Conservation (phyloP, 2,888 invertebrate species). For the Chrysotoxum bicinctum region DNA sequence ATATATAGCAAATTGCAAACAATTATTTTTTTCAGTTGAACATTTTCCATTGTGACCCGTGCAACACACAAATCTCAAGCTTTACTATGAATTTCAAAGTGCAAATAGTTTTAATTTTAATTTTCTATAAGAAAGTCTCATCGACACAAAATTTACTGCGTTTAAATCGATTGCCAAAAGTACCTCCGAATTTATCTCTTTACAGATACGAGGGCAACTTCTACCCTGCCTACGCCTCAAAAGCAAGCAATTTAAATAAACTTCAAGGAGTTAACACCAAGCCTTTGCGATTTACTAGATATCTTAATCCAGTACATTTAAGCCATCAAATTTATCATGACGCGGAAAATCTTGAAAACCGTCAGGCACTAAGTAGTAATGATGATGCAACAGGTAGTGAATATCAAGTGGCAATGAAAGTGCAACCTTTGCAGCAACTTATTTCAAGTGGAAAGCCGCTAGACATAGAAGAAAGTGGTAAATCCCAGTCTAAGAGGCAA, state of each 20-base stretch:
- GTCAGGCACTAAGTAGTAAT: not conserved
- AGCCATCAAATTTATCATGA: slow-evolving; percentile 50
- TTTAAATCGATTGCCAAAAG: slow-evolving; percentile 9
- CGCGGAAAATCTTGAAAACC: not conserved
- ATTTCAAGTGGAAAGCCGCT: slow-evolving; percentile 28
- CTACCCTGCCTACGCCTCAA: slow-evolving; percentile 40
- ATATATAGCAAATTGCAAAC: slow-evolving; percentile 46
- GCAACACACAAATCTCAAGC: not conserved
- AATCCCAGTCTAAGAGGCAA: not conserved
- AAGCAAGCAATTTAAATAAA: not conserved
- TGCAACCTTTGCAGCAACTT: slow-evolving; percentile 41
- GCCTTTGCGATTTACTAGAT: not conserved
- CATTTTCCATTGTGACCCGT: slow-evolving; percentile 29
- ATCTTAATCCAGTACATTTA: slow-evolving; percentile 42
- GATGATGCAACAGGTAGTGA: slow-evolving; percentile 29
- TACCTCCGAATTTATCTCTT: slow-evolving; percentile 15
- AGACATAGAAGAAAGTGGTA: slow-evolving; percentile 30
- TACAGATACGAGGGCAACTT: slow-evolving; percentile 62
- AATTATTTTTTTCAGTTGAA: slow-evolving; percentile 49
- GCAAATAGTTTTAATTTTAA: slow-evolving; percentile 21
- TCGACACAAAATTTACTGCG: not conserved
- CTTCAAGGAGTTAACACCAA: not conserved
- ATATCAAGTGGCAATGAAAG: slow-evolving; percentile 32
- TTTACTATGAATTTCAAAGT: slow-evolving; percentile 46
- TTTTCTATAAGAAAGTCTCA: slow-evolving; percentile 14